Percentiles rank a stretch among this genome's conserved stretches.
phyloP scores from a whole-genome alignment of 2,888 invertebrate species.

The Nineta flava region DNA sequence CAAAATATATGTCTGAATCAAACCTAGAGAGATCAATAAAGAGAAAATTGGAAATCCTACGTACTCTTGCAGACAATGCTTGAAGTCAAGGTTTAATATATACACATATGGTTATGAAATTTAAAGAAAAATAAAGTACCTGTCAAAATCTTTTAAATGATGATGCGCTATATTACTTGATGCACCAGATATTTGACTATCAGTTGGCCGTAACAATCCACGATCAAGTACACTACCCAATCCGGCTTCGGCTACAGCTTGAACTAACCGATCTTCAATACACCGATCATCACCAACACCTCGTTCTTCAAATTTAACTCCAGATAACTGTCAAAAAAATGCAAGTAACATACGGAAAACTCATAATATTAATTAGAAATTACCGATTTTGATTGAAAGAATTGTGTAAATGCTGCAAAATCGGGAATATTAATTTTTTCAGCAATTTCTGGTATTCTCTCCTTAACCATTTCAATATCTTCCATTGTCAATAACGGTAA shows the following conservation, averaged over 20 bases:
- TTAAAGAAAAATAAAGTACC: slow-evolving; percentile 15
- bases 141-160: slow-evolving; percentile 26
- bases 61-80: too few species aligned
- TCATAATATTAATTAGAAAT: neutral
- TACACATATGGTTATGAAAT: too few species aligned
- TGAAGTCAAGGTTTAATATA: too few species aligned
- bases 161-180: slow-evolving; percentile 16
- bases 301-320: slow-evolving; percentile 9
- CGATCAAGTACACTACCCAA: slow-evolving; percentile 25
- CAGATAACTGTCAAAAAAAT: slow-evolving; percentile 7
- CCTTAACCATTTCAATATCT: slow-evolving; percentile 47
- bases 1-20: too few species aligned
- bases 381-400: slow-evolving; percentile 44
- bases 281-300: slow-evolving; percentile 17
- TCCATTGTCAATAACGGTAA: slow-evolving; percentile 45
- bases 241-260: slow-evolving; percentile 25
- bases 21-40: too few species aligned
- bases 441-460: slow-evolving; percentile 49
- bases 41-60: too few species aligned
- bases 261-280: slow-evolving; percentile 24
- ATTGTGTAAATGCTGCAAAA: slow-evolving; percentile 51
- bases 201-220: slow-evolving; percentile 24
- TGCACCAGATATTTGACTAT: slow-evolving; percentile 22
- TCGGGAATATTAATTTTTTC: slow-evolving; percentile 49
- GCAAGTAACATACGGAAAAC: slow-evolving; percentile 15